Conservation (phyloP, 2,888 invertebrate genomes). For the Dolichomitus sp. region DNA sequence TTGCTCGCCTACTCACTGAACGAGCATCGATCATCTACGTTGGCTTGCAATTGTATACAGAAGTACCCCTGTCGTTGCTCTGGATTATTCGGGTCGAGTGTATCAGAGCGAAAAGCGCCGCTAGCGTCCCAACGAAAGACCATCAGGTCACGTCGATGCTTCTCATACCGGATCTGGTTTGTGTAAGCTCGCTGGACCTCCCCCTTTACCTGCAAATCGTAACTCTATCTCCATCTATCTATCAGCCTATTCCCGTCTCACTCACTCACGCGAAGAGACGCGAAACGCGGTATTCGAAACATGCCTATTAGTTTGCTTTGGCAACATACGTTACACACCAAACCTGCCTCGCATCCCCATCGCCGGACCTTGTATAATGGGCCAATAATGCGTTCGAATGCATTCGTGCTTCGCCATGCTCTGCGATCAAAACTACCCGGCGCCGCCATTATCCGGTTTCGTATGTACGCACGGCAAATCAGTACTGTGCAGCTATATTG, state of each 20-base stretch:
- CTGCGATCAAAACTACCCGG: constrained; percentile 51
- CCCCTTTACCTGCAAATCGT: constrained; percentile 30
- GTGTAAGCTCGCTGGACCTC: not conserved
- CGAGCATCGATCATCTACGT: constrained; percentile 5
- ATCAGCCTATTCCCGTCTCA: not conserved
- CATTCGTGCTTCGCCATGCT: constrained; percentile 51
- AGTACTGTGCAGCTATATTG: constrained; percentile 35
- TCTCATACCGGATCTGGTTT: constrained; percentile 13
- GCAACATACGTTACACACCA: constrained; percentile 58
- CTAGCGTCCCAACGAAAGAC: constrained; percentile 6
- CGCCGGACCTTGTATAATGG: constrained; percentile 67
- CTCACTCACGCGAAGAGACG: constrained; percentile 40
- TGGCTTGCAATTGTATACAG: not conserved
- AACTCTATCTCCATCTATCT: constrained; percentile 31
- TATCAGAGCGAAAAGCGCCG: constrained; percentile 31
- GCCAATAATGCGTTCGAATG: constrained; percentile 69
- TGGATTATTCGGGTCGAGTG: constrained; percentile 34
- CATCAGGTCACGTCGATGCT: not conserved
- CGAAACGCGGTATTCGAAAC: constrained; percentile 49
- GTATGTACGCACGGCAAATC: constrained; percentile 42
- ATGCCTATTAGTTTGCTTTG: constrained; percentile 63
- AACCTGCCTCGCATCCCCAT: not conserved
- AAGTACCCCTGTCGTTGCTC: not conserved
- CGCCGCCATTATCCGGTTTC: constrained; percentile 32
- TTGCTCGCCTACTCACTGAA: not conserved